Evolutionary conservation across 2,888 invertebrate genomes (phyloP).

Genomic region (Glaucopsyche alexis): DNA sequence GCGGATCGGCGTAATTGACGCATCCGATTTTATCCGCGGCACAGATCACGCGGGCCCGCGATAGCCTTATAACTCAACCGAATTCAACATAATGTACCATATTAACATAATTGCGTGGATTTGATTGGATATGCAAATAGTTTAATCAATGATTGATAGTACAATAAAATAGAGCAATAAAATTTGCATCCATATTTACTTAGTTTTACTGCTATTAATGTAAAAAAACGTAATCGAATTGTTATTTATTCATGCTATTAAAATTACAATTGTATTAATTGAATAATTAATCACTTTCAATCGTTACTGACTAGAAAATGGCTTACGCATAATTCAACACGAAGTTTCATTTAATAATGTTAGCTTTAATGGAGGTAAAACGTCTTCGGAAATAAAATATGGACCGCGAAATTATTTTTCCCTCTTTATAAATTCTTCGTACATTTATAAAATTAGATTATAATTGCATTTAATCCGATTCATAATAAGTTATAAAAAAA

Average conservation of each 20-base stretch:
- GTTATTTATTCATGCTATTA: constrained; percentile 24
- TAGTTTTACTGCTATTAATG: constrained; percentile 24
- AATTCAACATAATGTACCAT: constrained; percentile 62
- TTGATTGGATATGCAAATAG: constrained; percentile 44
- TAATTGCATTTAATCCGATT: not conserved
- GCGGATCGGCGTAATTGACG: constrained; percentile 74
- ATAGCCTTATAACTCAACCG: constrained; percentile 70
- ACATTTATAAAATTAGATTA: not conserved
- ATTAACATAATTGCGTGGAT: constrained; percentile 65
- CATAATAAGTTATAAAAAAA: not conserved
- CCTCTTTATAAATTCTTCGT: not conserved
- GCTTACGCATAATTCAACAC: constrained; percentile 14
- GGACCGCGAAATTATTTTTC: not conserved
- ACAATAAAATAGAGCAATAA: constrained; percentile 43
- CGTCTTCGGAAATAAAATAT: constrained; percentile 8
- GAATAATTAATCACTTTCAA: constrained; percentile 28
- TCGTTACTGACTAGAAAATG: constrained; percentile 23
- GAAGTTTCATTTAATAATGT: constrained; percentile 9
- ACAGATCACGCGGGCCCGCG: constrained; percentile 67
- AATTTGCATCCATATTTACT: constrained; percentile 39
- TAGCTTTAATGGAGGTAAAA: constrained; percentile 10
- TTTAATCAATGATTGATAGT: constrained; percentile 41
- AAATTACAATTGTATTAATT: constrained; percentile 28
- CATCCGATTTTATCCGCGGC: constrained; percentile 72
- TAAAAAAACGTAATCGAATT: constrained; percentile 23